phyloP scores from a whole-genome alignment of 2,113 vertebrate species.

The Gopherus evgoodei region DNA sequence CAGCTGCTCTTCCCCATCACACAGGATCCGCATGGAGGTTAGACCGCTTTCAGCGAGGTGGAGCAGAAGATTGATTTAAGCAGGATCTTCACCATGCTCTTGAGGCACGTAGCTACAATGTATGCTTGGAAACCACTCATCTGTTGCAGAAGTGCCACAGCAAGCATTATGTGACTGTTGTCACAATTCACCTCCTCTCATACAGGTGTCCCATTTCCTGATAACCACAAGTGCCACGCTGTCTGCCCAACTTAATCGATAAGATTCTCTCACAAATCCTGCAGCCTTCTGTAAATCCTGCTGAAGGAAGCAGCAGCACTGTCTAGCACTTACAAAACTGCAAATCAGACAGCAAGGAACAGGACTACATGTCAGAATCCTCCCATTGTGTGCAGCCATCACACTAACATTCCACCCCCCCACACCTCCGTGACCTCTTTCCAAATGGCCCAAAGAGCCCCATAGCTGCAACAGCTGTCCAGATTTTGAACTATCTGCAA shows the following conservation, averaged over 20 bases:
- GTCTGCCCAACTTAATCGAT: neutral
- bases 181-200: neutral
- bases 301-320: neutral
- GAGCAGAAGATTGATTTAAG: neutral
- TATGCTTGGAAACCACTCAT: neutral
- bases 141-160: neutral
- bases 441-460: neutral
- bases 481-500: neutral
- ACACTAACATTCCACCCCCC: neutral
- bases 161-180: too few relatives aligned
- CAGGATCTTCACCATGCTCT: neutral
- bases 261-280: neutral
- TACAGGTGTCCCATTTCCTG: neutral
- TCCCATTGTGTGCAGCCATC: neutral
- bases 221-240: neutral
- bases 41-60: neutral
- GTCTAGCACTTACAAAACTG: neutral
- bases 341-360: neutral
- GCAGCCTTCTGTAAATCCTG: neutral
- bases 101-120: neutral
- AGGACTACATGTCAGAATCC: neutral
- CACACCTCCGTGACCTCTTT: neutral
- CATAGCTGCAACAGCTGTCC: neutral
- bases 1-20: neutral
- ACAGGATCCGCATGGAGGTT: neutral